Base-by-base conservation (phyloP, 2,113 vertebrate species). In the Colaptes auratus region DNA sequence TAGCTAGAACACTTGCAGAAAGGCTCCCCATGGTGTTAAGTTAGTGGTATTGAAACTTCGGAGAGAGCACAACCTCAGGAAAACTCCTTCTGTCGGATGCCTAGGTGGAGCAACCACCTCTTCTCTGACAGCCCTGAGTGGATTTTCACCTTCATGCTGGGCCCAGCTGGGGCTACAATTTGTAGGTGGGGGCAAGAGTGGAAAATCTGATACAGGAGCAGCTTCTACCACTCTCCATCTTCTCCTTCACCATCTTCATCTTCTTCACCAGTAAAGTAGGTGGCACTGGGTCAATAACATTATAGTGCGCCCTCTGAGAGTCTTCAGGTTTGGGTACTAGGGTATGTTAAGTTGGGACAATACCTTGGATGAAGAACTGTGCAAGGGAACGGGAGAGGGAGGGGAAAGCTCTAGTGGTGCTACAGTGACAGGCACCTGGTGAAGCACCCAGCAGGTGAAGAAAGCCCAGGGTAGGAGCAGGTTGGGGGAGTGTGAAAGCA, bases 271-370 rank as follows among this genome's bases (percentile, higher is more conserved):
- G 61, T 8, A 15, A 4, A 55, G 1, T 31, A 27, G 9, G 14
- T 67, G 39, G 21, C 33, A 83, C 0, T 0, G 30, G 5, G 12
- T 50, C 21, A 56, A 2, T 63, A 79, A 44, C 2, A 3, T 33
- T 2, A 2, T 44, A 72, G 9, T 14, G 21, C 13, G 69, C 24
- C 15, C 30, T 61, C 25, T 35, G 21, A 24, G 21, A 10, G 7
- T 17, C 20, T 31, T 50, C 23, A 27, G 50, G 18, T 30, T 36
- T 64, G 56, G 4, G 58, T 18, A 82, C 16, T 23, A 74, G 21
- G 25, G 4, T 0, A 0, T 50, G 17, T 1, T 1, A 2, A 28
- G 12, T 59, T 18, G 5, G 4, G 31, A 42, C 17, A 58, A 23
- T 14, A 27, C 18, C 23, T 53, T 1, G 50, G 1, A 30, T 30